Conservation (phyloP, 2,113 vertebrate species). For the Oreotragus oreotragus region DNA sequence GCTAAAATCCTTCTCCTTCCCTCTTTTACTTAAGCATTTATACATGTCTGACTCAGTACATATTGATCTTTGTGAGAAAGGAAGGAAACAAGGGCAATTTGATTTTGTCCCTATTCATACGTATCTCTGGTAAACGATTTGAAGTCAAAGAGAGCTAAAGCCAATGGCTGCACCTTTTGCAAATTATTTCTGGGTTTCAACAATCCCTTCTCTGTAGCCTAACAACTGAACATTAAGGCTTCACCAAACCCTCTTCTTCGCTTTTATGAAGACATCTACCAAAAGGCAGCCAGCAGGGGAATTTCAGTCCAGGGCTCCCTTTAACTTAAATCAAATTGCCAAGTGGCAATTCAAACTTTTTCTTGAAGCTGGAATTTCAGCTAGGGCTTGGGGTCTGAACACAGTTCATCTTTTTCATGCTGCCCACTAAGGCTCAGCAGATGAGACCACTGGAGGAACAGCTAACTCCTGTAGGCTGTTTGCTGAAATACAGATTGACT, state of each 20-base stretch:
- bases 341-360: neutral
- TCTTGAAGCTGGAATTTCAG: neutral
- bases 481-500: neutral
- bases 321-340: neutral
- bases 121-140: neutral
- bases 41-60: neutral
- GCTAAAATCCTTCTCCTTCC: neutral
- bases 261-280: neutral
- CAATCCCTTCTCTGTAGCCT: neutral
- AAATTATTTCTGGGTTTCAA: neutral
- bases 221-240: neutral
- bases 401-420: neutral
- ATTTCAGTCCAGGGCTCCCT: neutral
- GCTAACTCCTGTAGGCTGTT: neutral
- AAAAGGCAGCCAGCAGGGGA: neutral
- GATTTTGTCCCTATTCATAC: neutral
- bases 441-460: neutral
- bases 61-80: neutral
- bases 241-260: neutral
- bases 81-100: neutral
- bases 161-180: neutral
- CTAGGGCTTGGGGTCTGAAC: neutral
- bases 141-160: neutral
- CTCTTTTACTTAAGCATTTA: neutral
- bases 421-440: neutral